phyloP scores from a whole-genome alignment of 2,888 invertebrate genomes.

The Hedychridium roseum region DNA sequence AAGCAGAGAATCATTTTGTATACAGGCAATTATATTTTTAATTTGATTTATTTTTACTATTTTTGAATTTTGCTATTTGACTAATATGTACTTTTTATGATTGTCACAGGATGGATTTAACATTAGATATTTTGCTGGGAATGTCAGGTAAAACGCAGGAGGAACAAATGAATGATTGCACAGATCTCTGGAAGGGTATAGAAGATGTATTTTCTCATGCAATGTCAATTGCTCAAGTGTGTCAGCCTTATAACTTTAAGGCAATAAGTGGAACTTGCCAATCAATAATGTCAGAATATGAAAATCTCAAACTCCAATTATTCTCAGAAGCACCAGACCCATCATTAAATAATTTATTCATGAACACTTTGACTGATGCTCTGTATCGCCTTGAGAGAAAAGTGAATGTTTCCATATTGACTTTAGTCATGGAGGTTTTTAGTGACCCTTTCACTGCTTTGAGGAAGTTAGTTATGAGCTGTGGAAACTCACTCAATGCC shows the following conservation, averaged over 20 bases:
- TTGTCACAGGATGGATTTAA: slow-evolving; percentile 57
- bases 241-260: slow-evolving; percentile 57
- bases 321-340: slow-evolving; percentile 59
- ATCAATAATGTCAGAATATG: slow-evolving; percentile 59
- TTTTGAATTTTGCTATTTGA: not conserved
- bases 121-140: slow-evolving; percentile 52
- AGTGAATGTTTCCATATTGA: slow-evolving; percentile 72
- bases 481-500: slow-evolving; percentile 52
- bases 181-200: slow-evolving; percentile 52
- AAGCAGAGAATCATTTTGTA: slow-evolving; percentile 57
- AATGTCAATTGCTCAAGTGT: slow-evolving; percentile 63
- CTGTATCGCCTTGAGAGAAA: slow-evolving; percentile 72
- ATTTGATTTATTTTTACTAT: not conserved
- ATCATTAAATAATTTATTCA: slow-evolving; percentile 68
- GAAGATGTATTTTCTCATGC: slow-evolving; percentile 62
- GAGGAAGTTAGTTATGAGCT: slow-evolving; percentile 55
- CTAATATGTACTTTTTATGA: not conserved
- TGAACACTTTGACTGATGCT: slow-evolving; percentile 70
- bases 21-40: slow-evolving; percentile 45
- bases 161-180: slow-evolving; percentile 44
- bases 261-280: slow-evolving; percentile 61
- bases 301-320: slow-evolving; percentile 55
- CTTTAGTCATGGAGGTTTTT: slow-evolving; percentile 66
- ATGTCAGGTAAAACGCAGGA: slow-evolving; percentile 44
- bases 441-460: slow-evolving; percentile 54